Conservation (phyloP, 2,888 invertebrate genomes). For the Harpalus rubripes region DNA sequence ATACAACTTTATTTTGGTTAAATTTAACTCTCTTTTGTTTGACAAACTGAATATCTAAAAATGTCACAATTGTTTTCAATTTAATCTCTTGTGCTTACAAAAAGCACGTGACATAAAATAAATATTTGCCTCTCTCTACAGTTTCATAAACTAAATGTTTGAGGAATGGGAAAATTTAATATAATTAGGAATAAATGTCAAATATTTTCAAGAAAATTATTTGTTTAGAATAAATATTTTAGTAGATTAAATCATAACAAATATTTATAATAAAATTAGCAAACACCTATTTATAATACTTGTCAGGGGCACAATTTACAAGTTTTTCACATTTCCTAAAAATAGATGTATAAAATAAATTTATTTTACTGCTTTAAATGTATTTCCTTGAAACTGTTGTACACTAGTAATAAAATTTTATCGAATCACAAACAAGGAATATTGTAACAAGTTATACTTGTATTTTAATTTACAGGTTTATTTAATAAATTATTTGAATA, state of each 20-base stretch:
- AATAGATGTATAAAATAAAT: too few species aligned
- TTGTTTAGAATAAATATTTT: background rate
- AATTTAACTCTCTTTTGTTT: background rate
- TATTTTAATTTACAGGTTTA: too few species aligned
- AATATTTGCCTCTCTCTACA: background rate
- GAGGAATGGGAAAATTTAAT: background rate
- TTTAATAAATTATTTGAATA: too few species aligned
- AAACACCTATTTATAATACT: background rate
- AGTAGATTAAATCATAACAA: background rate
- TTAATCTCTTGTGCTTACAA: background rate
- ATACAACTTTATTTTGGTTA: background rate
- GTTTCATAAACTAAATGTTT: conserved; percentile 6
- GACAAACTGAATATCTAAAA: background rate
- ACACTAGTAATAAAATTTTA: too few species aligned
- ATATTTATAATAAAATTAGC: background rate
- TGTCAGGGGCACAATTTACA: too few species aligned
- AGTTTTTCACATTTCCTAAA: too few species aligned
- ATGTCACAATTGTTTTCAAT: conserved; percentile 7
- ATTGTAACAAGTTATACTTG: too few species aligned
- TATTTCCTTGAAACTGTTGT: too few species aligned
- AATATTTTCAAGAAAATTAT: background rate
- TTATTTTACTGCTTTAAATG: too few species aligned
- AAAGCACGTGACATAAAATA: background rate
- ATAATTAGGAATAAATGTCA: background rate
- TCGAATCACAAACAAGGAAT: too few species aligned